These are phyloP conservation scores for Bimastos eiseni DNA, from an alignment of 2,888 invertebrate species.

Conservation along the genomic window DNA sequence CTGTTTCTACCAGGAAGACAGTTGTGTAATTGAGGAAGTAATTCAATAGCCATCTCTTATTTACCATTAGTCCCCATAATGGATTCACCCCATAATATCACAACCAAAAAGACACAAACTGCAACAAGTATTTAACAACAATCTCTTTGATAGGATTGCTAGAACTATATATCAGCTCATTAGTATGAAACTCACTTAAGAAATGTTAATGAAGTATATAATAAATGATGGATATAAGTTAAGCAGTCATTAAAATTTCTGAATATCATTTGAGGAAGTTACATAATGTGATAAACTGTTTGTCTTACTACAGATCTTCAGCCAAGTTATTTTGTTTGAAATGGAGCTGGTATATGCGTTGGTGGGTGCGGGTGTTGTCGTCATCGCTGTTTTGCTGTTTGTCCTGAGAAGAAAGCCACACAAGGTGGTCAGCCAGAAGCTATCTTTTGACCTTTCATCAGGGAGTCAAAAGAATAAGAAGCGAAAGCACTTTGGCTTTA, in stretches of 20 bases:
- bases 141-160: too few species aligned
- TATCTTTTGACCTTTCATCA: background rate
- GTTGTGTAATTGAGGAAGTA: too few species aligned
- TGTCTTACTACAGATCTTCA: background rate
- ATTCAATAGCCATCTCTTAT: too few species aligned
- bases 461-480: slow-evolving; percentile 5
- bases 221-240: background rate
- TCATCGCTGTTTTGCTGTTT: background rate
- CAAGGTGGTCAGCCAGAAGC: background rate
- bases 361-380: background rate
- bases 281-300: background rate
- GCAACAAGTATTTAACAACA: too few species aligned
- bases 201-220: background rate
- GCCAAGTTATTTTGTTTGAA: background rate
- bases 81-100: too few species aligned
- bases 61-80: too few species aligned
- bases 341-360: background rate
- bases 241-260: background rate
- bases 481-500: slow-evolving; percentile 15
- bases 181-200: background rate
- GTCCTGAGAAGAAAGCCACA: background rate
- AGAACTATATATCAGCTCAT: background rate
- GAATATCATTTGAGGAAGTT: too few species aligned
- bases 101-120: too few species aligned
- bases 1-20: too few species aligned